Conservation (phyloP, 2,888 invertebrate genomes). For the Subacronicta megacephala region DNA sequence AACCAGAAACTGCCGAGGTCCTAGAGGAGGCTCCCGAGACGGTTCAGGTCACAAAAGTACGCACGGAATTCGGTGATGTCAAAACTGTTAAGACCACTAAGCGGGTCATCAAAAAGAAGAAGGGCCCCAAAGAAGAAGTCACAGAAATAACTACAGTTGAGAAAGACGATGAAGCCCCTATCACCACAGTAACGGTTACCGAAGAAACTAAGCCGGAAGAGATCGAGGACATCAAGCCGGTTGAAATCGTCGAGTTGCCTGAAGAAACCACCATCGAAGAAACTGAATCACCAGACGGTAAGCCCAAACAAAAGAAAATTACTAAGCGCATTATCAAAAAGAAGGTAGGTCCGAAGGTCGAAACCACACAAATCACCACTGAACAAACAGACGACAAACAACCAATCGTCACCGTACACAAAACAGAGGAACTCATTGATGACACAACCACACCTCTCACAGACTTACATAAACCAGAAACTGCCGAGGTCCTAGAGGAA, state of each 20-base stretch:
- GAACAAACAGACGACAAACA: background rate
- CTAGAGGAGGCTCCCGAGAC: background rate
- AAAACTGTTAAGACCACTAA: background rate
- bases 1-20: background rate
- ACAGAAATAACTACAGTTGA: background rate
- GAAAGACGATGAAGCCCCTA: background rate
- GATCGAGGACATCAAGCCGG: background rate
- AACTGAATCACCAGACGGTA: background rate
- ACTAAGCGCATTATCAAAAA: background rate
- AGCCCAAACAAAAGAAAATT: background rate
- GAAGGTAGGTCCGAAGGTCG: background rate
- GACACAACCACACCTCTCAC: slow-evolving; percentile 5
- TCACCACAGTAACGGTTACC: background rate
- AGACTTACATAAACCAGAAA: background rate
- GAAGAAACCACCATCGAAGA: slow-evolving; percentile 9
- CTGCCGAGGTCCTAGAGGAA: slow-evolving; percentile 13
- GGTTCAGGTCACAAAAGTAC: background rate
- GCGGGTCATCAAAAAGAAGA: background rate
- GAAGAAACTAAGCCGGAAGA: background rate
- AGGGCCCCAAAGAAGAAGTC: background rate
- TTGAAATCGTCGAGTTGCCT: background rate
- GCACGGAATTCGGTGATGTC: background rate
- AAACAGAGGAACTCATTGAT: background rate
- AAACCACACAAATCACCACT: background rate
- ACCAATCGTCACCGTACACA: background rate